These are phyloP conservation scores for Prochilodus magdalenae DNA, from an alignment of 2,113 vertebrate species.

Conservation along the genomic window DNA sequence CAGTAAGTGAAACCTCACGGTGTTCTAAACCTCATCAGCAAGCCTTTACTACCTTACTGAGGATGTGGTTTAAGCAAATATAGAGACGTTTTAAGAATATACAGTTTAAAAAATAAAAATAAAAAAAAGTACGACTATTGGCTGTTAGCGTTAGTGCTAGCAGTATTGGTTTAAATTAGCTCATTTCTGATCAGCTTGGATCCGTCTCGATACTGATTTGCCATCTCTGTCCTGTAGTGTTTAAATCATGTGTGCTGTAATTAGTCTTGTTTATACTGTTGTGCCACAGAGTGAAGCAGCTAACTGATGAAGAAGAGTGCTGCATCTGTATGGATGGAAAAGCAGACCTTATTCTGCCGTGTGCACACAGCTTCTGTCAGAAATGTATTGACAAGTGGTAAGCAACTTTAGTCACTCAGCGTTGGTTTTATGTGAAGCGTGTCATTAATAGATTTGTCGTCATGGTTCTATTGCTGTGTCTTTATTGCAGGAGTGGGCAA, in stretches of 20 bases:
- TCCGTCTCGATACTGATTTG: no score
- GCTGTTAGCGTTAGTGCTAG: no score
- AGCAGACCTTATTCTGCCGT: slow-evolving; percentile 93
- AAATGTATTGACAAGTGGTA: slow-evolving; percentile 99
- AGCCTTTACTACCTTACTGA: no score
- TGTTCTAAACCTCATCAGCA: no score
- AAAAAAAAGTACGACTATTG: no score
- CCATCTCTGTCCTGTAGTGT: background rate
- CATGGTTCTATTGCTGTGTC: background rate
- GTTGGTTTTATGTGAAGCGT: background rate
- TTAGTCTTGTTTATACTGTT: background rate
- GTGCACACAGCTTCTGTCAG: slow-evolving; percentile 98
- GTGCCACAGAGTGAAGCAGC: slow-evolving; percentile 88
- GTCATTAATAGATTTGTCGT: background rate
- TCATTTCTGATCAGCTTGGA: no score
- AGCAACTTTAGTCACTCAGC: slow-evolving; percentile 36
- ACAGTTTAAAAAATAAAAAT: no score
- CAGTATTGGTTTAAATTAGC: no score
- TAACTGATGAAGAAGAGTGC: slow-evolving; percentile 96
- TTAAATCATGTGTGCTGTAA: background rate
- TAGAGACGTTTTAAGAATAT: no score
- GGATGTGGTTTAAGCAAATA: no score
- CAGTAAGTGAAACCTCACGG: no score
- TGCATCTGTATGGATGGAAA: slow-evolving; percentile 98
- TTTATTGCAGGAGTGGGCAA: slow-evolving; percentile 87